Conservation (phyloP, 2,888 invertebrate species). For the Nomada fucata region DNA sequence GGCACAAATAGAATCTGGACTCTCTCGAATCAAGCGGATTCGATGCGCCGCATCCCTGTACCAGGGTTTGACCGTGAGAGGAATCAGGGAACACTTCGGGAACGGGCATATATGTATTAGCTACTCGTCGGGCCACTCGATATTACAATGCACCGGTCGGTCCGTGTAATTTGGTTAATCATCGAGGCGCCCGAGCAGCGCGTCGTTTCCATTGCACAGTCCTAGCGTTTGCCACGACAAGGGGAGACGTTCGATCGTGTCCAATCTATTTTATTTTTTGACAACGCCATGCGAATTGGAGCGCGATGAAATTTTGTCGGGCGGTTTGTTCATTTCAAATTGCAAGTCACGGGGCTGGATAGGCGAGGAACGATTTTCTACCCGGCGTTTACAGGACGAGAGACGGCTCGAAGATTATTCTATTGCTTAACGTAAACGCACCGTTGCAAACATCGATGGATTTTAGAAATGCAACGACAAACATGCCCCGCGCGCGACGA, state of each 20-base stretch:
- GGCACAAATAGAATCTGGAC: slow-evolving; percentile 66
- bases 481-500: background rate
- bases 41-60: slow-evolving; percentile 31
- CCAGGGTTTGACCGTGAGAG: slow-evolving; percentile 42
- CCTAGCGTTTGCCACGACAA: background rate
- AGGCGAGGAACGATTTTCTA: background rate
- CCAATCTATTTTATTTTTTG: slow-evolving; percentile 16
- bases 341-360: background rate
- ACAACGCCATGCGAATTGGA: slow-evolving; percentile 9
- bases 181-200: slow-evolving; percentile 30
- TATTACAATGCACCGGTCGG: slow-evolving; percentile 55
- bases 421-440: background rate
- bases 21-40: slow-evolving; percentile 63
- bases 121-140: slow-evolving; percentile 56
- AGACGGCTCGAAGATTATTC: background rate
- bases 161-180: slow-evolving; percentile 67
- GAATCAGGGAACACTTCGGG: slow-evolving; percentile 31
- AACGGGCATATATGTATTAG: slow-evolving; percentile 4
- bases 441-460: background rate
- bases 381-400: no score
- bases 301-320: slow-evolving; percentile 6
- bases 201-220: slow-evolving; percentile 15
- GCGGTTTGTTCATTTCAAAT: slow-evolving; percentile 26
- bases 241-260: background rate
- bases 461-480: background rate